A percentile compares a stretch with the other conserved stretches of the same genome.
Conservation (phyloP, 2,888 invertebrate species). For the Rhamnusium bicolor region DNA sequence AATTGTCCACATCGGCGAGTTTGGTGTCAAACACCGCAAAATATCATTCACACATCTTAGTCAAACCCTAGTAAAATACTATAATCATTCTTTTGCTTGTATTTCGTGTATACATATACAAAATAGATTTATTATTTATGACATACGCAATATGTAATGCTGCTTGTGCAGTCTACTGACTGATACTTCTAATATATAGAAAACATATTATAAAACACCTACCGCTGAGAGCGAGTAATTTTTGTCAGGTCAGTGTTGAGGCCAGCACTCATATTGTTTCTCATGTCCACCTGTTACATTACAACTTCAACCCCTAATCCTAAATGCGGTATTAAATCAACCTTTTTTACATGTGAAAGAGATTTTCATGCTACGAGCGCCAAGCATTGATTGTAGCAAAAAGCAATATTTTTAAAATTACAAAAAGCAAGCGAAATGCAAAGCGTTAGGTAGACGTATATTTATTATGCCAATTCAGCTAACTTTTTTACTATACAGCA, state of each 20-base stretch:
- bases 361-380: background rate
- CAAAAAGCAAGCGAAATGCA: background rate
- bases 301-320: slow-evolving; percentile 19
- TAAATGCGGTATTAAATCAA: slow-evolving; percentile 9
- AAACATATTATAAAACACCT: background rate
- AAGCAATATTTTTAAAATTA: slow-evolving; percentile 16
- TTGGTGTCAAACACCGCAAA: no score
- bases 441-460: background rate
- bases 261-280: slow-evolving; percentile 12
- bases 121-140: background rate
- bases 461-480: slow-evolving; percentile 3
- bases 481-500: background rate
- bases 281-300: slow-evolving; percentile 29
- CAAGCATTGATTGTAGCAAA: slow-evolving; percentile 4
- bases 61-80: no score
- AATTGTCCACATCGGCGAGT: no score
- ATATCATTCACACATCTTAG: no score
- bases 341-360: slow-evolving; percentile 3
- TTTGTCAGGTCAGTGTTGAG: slow-evolving; percentile 10
- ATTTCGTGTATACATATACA: no score
- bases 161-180: background rate
- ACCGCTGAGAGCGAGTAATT: slow-evolving; percentile 2
- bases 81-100: no score
- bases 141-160: background rate
- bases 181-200: background rate